These are phyloP conservation scores for Hydra vulgaris DNA, from an alignment of 30 jellyfish, hydroid and myxozoan species.

Conservation along the genomic window DNA sequence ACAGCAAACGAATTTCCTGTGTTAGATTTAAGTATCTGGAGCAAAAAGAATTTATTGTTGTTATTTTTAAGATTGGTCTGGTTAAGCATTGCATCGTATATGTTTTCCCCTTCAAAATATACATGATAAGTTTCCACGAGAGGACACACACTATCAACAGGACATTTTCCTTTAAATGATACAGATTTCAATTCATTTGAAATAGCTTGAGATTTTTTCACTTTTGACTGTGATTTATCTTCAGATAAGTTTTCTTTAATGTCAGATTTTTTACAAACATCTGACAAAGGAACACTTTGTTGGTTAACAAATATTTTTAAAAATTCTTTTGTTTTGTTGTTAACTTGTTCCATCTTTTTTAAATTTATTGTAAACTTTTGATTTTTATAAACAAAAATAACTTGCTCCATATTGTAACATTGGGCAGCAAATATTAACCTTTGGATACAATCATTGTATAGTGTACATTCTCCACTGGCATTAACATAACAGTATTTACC, in stretches of 20 bases:
- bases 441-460: constrained; percentile 35
- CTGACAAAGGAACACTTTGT: not conserved
- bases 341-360: constrained; percentile 40
- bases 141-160: constrained; percentile 76
- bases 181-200: constrained; percentile 31
- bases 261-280: not conserved
- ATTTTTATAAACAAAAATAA: constrained; percentile 26
- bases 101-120: constrained; percentile 43
- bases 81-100: constrained; percentile 89
- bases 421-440: constrained; percentile 44
- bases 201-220: not conserved
- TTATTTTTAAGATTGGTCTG: constrained; percentile 86
- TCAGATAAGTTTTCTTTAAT: constrained; percentile 2
- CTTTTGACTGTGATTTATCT: constrained; percentile 3
- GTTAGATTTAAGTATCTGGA: constrained; percentile 65
- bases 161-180: constrained; percentile 67
- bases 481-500: constrained; percentile 53
- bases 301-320: not conserved
- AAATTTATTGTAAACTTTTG: constrained; percentile 34
- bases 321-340: constrained; percentile 31
- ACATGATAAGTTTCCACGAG: constrained; percentile 58
- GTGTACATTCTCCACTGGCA: constrained; percentile 44
- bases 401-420: constrained; percentile 23
- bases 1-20: constrained; percentile 68
- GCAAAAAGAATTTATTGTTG: constrained; percentile 78